Evolutionary conservation across 2,888 invertebrate genomes (phyloP), one percentile per base, ranked within the genome.

Genomic region (Eucriotettix oculatus): DNA sequence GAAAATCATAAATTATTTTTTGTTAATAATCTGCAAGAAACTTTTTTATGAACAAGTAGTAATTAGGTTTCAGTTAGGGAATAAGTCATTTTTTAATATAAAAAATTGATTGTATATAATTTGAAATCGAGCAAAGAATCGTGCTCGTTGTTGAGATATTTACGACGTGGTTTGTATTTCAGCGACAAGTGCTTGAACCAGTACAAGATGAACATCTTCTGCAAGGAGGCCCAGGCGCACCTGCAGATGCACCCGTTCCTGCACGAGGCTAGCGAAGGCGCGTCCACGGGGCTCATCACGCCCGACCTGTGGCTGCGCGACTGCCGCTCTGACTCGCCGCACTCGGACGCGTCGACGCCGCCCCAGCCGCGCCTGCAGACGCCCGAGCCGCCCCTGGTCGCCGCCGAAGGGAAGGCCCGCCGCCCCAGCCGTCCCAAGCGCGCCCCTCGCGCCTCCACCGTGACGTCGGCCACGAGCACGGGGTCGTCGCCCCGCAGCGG

Each of bases 131-230:
- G n/a, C n/a, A n/a, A n/a, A n/a, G n/a, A n/a, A n/a, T n/a, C n/a
- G n/a, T n/a, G n/a, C n/a, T n/a, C n/a, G n/a, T n/a, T n/a, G n/a
- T n/a, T n/a, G n/a, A n/a, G n/a, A n/a, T n/a, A n/a, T n/a, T n/a
- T n/a, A n/a, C n/a, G n/a, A n/a, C n/a, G n/a, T n/a, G n/a, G n/a
- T n/a, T n/a, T n/a, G n/a, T n/a, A n/a, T 73, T 88, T 84, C 73
- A 91, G 91, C 56, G 91, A 93, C 73, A 92, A 92, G 78, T 95
- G 94, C 70, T 79, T 94, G 66, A 94, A 93, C 71, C 93, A 94
- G 74, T 95, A 94, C 79, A 94, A 95, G 77, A 94, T 95, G 93
- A 91, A 93, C 73, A 92, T 94, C 65, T 95, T 95, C 75, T 94
- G 94, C 75, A 84, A 88, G 58, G 94, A 94, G 75, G 92, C 94